Evolutionary conservation across 2,113 vertebrate genomes (phyloP), one percentile per base, ranked within the genome.

Genomic region (Tachycineta bicolor): DNA sequence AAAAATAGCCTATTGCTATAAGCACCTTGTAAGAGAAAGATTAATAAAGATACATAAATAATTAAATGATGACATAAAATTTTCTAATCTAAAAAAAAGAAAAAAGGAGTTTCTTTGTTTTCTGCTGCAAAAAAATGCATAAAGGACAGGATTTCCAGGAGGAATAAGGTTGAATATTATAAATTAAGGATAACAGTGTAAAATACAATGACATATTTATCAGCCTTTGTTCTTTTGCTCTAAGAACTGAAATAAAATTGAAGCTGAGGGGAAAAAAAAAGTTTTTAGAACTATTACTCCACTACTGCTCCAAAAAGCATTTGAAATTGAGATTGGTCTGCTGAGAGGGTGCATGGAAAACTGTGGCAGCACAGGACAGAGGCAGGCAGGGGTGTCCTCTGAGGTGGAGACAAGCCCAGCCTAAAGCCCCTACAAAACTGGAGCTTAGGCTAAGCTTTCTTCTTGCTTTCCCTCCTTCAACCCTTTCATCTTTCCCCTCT

Each of bases 41-140:
- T 81, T 93, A 77, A 83, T 80, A 94, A 90, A 94, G 76, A 59
- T 22, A 90, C 80, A 77, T 96, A 46, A 96, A 94, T 94, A 88
- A 97, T 94, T 89, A 89, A 93, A 81, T 88, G 75, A 33, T 28
- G 2, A 88, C 55, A 63, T 3, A 70, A 50, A 76, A 76, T 15
- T 59, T 90, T 94, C 83, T 88, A 74, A 90, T 74, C 20, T 22
- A 65, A 88, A 47, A 89, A 79, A 59, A 91, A 29, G 89, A 43
- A 67, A 71, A 82, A 78, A 56, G 4, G 18, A 44, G 37, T 37
- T 37, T 71, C 39, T 69, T 67, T 87, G 20, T 52, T 85, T 87
- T 67, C 4, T 16, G 53, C 50, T 74, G 50, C 26, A 92, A 83
- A 92, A 95, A 49, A 37, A 37, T 64, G 70, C 55, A 88, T 11